A percentile compares a stretch with the other conserved stretches of the same genome.
Evolutionary conservation across 2,888 invertebrate species (phyloP).

Genomic region (Beris chalybata): DNA sequence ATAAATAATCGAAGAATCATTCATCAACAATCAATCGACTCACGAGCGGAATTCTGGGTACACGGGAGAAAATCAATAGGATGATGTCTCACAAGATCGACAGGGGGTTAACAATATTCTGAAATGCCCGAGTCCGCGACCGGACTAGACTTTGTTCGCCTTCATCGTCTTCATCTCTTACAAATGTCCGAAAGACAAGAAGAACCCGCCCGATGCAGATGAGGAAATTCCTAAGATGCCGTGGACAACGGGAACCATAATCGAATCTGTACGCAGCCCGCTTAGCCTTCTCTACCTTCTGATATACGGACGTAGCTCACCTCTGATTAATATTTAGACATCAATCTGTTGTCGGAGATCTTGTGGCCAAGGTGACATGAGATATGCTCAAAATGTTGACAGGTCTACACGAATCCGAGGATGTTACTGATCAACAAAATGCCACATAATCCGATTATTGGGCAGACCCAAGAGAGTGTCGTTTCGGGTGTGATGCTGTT

Average conservation of each 20-base stretch:
- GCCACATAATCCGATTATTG: constrained; percentile 29
- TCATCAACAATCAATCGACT: constrained; percentile 34
- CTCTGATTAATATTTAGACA: constrained; percentile 31
- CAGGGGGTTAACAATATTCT: constrained; percentile 29
- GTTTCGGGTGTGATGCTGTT: constrained; percentile 20
- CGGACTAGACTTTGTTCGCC: too few relatives aligned
- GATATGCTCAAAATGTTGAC: constrained; percentile 34
- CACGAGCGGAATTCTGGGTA: constrained; percentile 28
- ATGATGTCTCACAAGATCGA: constrained; percentile 30
- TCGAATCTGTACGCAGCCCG: constrained; percentile 10
- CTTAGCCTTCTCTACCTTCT: constrained; percentile 14
- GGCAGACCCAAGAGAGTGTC: constrained; percentile 11
- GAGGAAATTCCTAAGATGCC: constrained; percentile 25
- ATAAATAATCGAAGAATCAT: constrained; percentile 33
- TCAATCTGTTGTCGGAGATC: constrained; percentile 32
- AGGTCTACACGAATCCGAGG: constrained; percentile 30
- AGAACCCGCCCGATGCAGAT: neutral
- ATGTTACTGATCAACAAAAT: constrained; percentile 30
- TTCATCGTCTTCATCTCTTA: too few relatives aligned
- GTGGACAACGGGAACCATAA: constrained; percentile 17
- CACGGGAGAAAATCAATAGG: constrained; percentile 23
- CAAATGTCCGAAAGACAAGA: too few relatives aligned
- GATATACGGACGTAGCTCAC: constrained; percentile 15
- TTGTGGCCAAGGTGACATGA: constrained; percentile 30
- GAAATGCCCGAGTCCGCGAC: neutral